These are phyloP conservation scores for Bubalus kerabau DNA, from an alignment of 2,113 vertebrate genomes.

Conservation along the genomic window DNA sequence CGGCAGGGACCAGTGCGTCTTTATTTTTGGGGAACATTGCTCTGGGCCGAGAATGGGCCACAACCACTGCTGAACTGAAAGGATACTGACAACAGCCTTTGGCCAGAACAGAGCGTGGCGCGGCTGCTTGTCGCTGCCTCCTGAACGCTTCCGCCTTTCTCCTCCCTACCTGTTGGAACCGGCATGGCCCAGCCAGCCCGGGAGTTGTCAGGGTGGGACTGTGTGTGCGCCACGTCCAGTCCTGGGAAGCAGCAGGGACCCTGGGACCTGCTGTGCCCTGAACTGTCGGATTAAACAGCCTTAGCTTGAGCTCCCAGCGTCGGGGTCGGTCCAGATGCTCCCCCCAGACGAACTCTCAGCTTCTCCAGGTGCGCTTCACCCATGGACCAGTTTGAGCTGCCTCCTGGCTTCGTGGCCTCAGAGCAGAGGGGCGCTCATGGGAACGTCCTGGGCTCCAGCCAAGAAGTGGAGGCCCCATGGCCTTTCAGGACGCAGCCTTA, in stretches of 20 bases:
- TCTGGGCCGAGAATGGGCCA: background rate
- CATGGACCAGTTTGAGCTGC: rapidly evolving
- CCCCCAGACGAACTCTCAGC: rapidly evolving
- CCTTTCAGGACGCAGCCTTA: background rate
- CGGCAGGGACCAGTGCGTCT: rapidly evolving
- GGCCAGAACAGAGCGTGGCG: rapidly evolving
- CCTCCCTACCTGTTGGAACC: background rate
- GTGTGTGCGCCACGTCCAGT: background rate
- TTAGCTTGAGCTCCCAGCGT: rapidly evolving
- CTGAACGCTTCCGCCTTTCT: no score
- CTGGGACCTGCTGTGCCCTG: background rate
- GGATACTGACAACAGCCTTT: rapidly evolving
- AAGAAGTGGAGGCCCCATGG: rapidly evolving
- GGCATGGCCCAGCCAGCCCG: rapidly evolving
- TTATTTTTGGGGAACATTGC: rapidly evolving
- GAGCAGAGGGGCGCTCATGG: background rate
- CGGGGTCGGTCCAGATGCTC: rapidly evolving
- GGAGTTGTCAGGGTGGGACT: rapidly evolving
- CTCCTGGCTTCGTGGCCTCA: rapidly evolving
- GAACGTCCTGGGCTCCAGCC: background rate
- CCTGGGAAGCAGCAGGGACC: background rate
- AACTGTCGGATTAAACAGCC: rapidly evolving
- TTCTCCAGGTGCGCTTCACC: rapidly evolving
- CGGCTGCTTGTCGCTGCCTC: rapidly evolving
- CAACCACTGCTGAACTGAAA: rapidly evolving